phyloP scores from a whole-genome alignment of 2,888 invertebrate species.

The Antitype chi region DNA sequence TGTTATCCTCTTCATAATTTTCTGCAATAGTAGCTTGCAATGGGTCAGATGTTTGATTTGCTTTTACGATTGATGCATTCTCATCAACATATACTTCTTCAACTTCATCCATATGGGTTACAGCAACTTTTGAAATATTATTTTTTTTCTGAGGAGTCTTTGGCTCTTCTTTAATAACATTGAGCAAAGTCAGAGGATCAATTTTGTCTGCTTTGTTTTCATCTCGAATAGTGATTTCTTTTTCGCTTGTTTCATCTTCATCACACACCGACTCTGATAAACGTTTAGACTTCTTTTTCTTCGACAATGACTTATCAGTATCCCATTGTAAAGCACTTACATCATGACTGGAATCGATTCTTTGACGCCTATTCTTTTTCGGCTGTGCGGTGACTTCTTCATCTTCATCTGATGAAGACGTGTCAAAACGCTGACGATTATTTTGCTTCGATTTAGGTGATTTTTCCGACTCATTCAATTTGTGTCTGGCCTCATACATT shows the following conservation, averaged over 20 bases:
- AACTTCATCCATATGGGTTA: constrained; percentile 74
- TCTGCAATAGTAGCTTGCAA: constrained; percentile 70
- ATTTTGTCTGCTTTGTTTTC: constrained; percentile 67
- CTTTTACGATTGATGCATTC: constrained; percentile 73
- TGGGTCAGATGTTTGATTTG: constrained; percentile 78
- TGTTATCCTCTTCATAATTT: constrained; percentile 64
- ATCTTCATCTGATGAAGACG: constrained; percentile 76
- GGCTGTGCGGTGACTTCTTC: constrained; percentile 67
- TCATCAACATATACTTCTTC: constrained; percentile 77
- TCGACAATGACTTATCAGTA: constrained; percentile 57
- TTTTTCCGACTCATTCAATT: constrained; percentile 71
- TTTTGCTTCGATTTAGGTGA: constrained; percentile 71
- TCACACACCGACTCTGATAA: constrained; percentile 74
- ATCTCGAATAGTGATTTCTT: constrained; percentile 79
- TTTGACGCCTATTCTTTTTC: constrained; percentile 78
- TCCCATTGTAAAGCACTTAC: constrained; percentile 62
- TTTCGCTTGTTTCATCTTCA: constrained; percentile 75
- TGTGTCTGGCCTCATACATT: constrained; percentile 86
- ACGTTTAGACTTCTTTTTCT: constrained; percentile 70
- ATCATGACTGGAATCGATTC: constrained; percentile 81
- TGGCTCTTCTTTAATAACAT: constrained; percentile 78
- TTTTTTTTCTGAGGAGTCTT: constrained; percentile 79
- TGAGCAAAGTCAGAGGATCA: constrained; percentile 77
- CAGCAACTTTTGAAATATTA: constrained; percentile 74
- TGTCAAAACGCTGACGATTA: constrained; percentile 74